Evolutionary conservation across 2,113 vertebrate species (phyloP), one percentile per base, ranked within the genome.

Genomic region (Lepus europaeus): DNA sequence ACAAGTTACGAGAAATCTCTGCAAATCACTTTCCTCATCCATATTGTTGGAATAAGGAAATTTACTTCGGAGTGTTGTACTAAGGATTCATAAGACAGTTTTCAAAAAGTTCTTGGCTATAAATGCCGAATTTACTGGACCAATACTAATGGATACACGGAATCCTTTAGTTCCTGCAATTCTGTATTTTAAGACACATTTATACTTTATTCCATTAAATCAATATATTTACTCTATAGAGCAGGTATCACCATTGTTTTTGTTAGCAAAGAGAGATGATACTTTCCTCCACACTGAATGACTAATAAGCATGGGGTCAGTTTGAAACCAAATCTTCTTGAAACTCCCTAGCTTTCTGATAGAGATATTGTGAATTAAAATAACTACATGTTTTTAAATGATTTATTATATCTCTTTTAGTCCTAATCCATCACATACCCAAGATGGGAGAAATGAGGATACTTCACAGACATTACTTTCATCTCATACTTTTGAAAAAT

Each of bases 1-100:
- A 10, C 10, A 81, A 89, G 2, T 85, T 31, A 83, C 74, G 74
- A 53, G 87, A 87, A 59, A 79, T 84, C n/a, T 83, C 69, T 92
- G 53, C 8, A 53, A 36, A 12, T 89, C 72, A 72, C 22, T 33
- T 88, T 79, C 81, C 36, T 84, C 70, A 78, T 59, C 31, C 87
- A 16, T 29, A 53, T 76, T n/a, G 14, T 76, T 23, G n/a, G 31
- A 87, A 63, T 20, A 59, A 29, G 7, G 33, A 51, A 79, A 23
- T 0, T 6, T 16, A 17, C 9, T 27, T 91, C 70, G 22, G 27
- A 56, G 76, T 91, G 22, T 64, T 64, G 13, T 83, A 5, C 5
- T 83, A 5, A 83, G 27, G 11, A 81, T 31, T 89, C 29, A 1
- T 27, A 27, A 49, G 7, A 3, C 5, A 5, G 61, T 36, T 92